Conservation (phyloP, 2,113 vertebrate species). For the Euleptes europaea region DNA sequence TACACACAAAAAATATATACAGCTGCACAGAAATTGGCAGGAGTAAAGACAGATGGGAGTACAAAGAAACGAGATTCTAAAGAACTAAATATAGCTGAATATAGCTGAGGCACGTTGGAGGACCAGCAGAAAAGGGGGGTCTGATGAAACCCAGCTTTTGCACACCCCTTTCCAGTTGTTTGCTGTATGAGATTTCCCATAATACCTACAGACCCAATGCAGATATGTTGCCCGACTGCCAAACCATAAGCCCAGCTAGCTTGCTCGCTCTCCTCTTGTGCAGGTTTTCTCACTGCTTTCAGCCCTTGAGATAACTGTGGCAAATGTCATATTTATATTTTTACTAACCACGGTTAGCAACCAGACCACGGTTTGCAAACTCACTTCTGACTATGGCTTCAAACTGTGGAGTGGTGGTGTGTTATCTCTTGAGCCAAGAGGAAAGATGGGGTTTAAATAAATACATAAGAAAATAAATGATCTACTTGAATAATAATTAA, state of each 20-base stretch:
- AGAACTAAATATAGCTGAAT: conserved; percentile 74
- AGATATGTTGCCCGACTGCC: not conserved
- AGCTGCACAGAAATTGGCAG: conserved; percentile 75
- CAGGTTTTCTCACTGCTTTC: too few species aligned
- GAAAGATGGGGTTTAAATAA: too few species aligned
- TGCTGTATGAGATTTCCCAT: conserved; percentile 10
- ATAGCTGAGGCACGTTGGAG: conserved; percentile 74
- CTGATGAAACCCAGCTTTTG: conserved; percentile 59
- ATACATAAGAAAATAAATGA: too few species aligned
- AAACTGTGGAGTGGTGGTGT: not conserved
- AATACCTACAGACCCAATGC: not conserved
- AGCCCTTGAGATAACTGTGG: not conserved
- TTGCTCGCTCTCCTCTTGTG: not conserved
- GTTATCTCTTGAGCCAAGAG: too few species aligned
- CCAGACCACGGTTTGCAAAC: not conserved
- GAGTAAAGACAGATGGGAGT: conserved; percentile 79
- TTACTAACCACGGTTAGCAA: not conserved
- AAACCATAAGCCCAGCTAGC: not conserved
- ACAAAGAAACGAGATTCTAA: conserved; percentile 73
- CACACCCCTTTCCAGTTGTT: conserved; percentile 55
- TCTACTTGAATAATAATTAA: too few species aligned
- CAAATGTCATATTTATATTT: not conserved
- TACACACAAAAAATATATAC: conserved; percentile 69
- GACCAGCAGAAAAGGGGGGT: conserved; percentile 63
- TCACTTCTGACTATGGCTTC: not conserved